Base-by-base conservation (phyloP, 1,140 invertebrate species). In the Diachasmimorpha longicaudata region DNA sequence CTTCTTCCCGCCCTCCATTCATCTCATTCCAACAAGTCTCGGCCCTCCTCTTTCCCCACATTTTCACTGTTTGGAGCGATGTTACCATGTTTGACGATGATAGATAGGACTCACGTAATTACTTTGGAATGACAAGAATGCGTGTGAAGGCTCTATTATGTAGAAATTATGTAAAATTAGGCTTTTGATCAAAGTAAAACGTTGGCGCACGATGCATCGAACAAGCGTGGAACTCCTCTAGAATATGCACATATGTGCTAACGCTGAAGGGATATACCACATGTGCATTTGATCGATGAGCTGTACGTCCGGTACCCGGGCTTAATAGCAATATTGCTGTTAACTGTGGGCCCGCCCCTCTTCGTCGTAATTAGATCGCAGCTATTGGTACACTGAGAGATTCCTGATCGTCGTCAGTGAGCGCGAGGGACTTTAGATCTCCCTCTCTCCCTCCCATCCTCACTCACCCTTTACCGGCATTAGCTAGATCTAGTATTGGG, bases 291-390 rank as follows among this genome's bases (percentile, higher is more conserved):
- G 72, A 74, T 76, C 55, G 48, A 74, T 69, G 71, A 70, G 72
- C 67, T 21, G n/a, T 19, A 42, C 66, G 71, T 36, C 52, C 71
- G 44, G 37, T 76, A 70, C 63, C 63, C 52, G 36, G 31, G 68
- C 70, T 78, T 76, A 74, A 76, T 76, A 76, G 71, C 70, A 76
- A 76, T 78, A 78, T 78, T 71, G 19, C 70, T 76, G 74, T 63
- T 76, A 71, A 76, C 68, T 76, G 75, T 72, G 67, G 14, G 3
- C 11, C 14, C 48, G 11, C 48, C 67, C 75, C 75, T 48, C 67
- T 72, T 72, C 39, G 23, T 5, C 21, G 75, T 76, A 76, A 76
- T 76, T 76, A 76, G 52, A 76, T 72, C 36, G 42, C 25, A 71
- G 52, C 55, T 75, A 75, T 74, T 76, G 69, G 39, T 58, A 73